Evolutionary conservation across 1,140 invertebrate species (phyloP).

Genomic region (Homarus americanus): DNA sequence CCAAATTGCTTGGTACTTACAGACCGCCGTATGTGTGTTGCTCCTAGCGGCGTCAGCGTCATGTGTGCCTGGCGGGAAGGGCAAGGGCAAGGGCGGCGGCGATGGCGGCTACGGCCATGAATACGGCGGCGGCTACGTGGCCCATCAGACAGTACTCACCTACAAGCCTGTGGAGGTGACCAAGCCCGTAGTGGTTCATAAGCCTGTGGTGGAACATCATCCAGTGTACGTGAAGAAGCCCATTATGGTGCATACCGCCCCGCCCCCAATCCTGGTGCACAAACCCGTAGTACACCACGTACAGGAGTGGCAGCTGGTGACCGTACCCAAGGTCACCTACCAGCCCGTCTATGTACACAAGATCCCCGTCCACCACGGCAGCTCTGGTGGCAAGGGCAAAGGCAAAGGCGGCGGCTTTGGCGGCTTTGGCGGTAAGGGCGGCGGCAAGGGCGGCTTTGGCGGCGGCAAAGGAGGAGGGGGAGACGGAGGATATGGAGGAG

Average conservation of each 20-base stretch:
- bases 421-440: background rate
- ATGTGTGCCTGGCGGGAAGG: background rate
- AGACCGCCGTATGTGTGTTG: background rate
- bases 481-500: background rate
- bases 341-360: conserved; percentile 46
- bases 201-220: conserved; percentile 38
- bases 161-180: conserved; percentile 37
- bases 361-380: conserved; percentile 17
- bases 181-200: conserved; percentile 53
- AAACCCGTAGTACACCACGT: conserved; percentile 53
- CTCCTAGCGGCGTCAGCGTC: background rate
- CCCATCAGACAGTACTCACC: conserved; percentile 20
- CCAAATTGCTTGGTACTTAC: background rate
- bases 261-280: conserved; percentile 8
- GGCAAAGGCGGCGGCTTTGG: background rate
- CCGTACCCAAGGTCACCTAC: conserved; percentile 52
- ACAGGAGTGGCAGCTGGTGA: conserved; percentile 60
- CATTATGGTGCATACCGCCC: conserved; percentile 22
- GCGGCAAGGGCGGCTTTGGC: background rate
- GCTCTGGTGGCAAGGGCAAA: conserved; percentile 12
- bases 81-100: conserved; percentile 17
- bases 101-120: background rate
- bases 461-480: background rate
- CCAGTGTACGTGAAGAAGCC: conserved; percentile 43
- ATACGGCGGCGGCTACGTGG: background rate